Evolutionary conservation across 2,888 invertebrate species (phyloP).

Genomic region (Criorhina ranunculi): DNA sequence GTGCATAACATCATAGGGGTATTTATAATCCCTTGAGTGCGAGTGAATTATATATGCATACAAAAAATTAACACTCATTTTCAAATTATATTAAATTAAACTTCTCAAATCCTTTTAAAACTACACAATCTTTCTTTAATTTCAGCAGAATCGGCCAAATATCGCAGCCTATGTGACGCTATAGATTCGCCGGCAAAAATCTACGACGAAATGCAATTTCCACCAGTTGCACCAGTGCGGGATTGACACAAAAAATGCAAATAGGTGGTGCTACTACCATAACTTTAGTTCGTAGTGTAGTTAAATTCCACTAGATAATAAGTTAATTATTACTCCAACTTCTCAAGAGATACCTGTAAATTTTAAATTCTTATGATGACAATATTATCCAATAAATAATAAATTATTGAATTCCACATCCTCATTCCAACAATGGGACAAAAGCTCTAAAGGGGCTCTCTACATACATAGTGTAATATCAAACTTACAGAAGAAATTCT

Average conservation of each 20-base stretch:
- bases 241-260: constrained; percentile 80
- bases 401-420: not conserved
- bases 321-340: constrained; percentile 35
- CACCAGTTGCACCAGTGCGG: constrained; percentile 83
- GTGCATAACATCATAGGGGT: too few relatives aligned
- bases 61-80: not conserved
- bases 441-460: constrained; percentile 34
- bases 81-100: not conserved
- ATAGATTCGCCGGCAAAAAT: constrained; percentile 83
- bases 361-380: constrained; percentile 38
- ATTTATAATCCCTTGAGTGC: too few relatives aligned
- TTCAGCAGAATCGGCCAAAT: constrained; percentile 83
- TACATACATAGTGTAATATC: constrained; percentile 8
- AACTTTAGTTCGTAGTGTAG: constrained; percentile 56
- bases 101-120: not conserved
- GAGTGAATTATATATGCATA: not conserved
- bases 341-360: constrained; percentile 46
- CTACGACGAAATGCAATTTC: constrained; percentile 84
- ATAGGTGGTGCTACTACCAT: constrained; percentile 41
- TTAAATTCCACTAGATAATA: constrained; percentile 61
- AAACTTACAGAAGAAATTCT: not conserved
- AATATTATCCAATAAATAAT: constrained; percentile 44
- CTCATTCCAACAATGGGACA: constrained; percentile 16
- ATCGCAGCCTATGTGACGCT: constrained; percentile 84
- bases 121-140: constrained; percentile 46